Conservation (phyloP, 2,797 vertebrate species). For the Tangara arthus region DNA sequence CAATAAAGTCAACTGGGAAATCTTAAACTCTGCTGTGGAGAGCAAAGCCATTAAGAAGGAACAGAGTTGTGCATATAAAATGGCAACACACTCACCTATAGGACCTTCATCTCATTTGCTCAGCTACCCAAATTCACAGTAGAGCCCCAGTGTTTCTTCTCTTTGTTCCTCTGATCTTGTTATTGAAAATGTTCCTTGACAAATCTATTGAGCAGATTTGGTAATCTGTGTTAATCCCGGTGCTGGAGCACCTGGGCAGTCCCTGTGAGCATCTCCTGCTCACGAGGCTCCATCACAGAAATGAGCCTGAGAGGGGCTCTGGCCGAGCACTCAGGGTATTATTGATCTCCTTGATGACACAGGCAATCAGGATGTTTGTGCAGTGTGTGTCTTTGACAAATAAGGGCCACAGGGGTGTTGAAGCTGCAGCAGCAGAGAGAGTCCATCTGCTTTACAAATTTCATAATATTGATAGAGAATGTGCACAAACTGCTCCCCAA, state of each 20-base stretch:
- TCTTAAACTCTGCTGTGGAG: background rate
- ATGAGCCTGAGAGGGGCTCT: background rate
- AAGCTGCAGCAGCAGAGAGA: constrained; percentile 32
- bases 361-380: background rate
- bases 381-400: constrained; percentile 13
- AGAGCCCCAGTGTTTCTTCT: background rate
- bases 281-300: background rate
- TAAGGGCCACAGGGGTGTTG: constrained; percentile 18
- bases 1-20: constrained; percentile 17
- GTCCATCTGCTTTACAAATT: constrained; percentile 71
- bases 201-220: background rate
- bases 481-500: constrained; percentile 54
- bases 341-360: background rate
- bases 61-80: background rate
- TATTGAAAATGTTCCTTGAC: background rate
- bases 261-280: background rate
- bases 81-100: background rate
- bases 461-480: constrained; percentile 59
- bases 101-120: background rate
- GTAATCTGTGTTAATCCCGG: background rate
- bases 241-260: background rate
- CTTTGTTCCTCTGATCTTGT: background rate
- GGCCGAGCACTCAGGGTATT: background rate
- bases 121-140: background rate
- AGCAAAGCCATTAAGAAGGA: constrained; percentile 1